Conservation (phyloP, 92 coral and sea anemone species). For the Phenganax subtilis region DNA sequence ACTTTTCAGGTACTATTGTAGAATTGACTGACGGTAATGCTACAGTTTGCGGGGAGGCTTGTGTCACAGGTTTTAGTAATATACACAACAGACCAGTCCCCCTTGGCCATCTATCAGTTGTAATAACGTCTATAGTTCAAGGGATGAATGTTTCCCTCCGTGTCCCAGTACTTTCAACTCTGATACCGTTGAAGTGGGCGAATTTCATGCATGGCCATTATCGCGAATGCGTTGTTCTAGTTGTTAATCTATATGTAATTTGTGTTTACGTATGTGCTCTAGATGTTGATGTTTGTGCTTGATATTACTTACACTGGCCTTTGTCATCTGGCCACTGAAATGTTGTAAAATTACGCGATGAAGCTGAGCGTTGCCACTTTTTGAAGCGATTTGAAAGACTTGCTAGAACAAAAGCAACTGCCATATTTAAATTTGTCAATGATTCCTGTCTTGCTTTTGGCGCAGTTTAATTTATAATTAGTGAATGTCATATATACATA, state of each 20-base stretch:
- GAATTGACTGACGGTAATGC: background rate
- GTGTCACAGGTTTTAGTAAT: conserved; percentile 1
- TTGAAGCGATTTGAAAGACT: too few relatives aligned
- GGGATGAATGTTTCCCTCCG: background rate
- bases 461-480: too few relatives aligned
- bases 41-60: conserved; percentile 4
- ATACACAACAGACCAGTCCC: conserved; percentile 4
- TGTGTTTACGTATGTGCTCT: too few relatives aligned
- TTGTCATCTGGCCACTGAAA: too few relatives aligned
- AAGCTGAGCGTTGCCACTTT: too few relatives aligned
- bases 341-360: too few relatives aligned
- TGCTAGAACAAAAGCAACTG: too few relatives aligned
- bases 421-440: too few relatives aligned
- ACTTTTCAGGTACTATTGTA: conserved; percentile 2
- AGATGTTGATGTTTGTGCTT: too few relatives aligned
- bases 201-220: conserved; percentile 11
- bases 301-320: too few relatives aligned
- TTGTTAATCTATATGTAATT: too few relatives aligned
- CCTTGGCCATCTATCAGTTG: background rate
- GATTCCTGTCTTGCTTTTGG: background rate
- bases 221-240: background rate
- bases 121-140: background rate
- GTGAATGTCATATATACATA: too few relatives aligned
- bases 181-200: background rate
- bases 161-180: background rate